Base-by-base conservation (phyloP, 2,797 vertebrate species). In the Lepus townsendii region DNA sequence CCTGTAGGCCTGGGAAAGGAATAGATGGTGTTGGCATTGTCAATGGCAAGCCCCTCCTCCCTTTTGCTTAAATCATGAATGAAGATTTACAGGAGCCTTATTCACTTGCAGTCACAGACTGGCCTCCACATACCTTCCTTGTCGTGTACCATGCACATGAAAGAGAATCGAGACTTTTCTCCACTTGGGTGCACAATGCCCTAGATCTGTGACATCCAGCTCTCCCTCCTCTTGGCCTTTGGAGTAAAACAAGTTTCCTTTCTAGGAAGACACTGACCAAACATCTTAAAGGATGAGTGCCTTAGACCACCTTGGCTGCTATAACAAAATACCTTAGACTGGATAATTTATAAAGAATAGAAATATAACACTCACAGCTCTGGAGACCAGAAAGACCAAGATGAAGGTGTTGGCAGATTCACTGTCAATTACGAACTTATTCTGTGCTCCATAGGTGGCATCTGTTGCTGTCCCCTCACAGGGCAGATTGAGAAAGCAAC, bases 51-150 rank as follows among this genome's bases (percentile, higher is more conserved):
- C 14, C 35, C 1, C 71, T 54, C 22, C 30, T 42, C 19, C n/a
- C 60, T 89, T 80, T 62, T 65, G 76, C 47, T 50, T 52, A 69
- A 92, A 52, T 80, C 11, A 50, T 3, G 30, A 85, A 85, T 85
- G 83, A 95, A 91, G 91, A 47, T 82, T 89, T 89, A 91, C 20
- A 87, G 66, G 69, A 68, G 16, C n/a, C 54, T 38, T 73, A n/a
- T 57, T 17, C 42, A 52, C 42, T 30, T 5, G 7, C 35, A 24
- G 52, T 71, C 83, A 60, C 38, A 73, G 42, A 63, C 7, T 30
- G 69, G 57, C 22, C 24, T 75, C 14, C 30, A n/a, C 42, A 62
- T 17, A n/a, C 24, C 60, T 89, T 87, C 42, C 30, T 82, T 86
- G 87, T 92, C 75, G 87, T 79, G 57, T 65, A 62, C 68, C 85